Base-by-base conservation (phyloP, 2,113 vertebrate genomes). In the Microtus montanus region DNA sequence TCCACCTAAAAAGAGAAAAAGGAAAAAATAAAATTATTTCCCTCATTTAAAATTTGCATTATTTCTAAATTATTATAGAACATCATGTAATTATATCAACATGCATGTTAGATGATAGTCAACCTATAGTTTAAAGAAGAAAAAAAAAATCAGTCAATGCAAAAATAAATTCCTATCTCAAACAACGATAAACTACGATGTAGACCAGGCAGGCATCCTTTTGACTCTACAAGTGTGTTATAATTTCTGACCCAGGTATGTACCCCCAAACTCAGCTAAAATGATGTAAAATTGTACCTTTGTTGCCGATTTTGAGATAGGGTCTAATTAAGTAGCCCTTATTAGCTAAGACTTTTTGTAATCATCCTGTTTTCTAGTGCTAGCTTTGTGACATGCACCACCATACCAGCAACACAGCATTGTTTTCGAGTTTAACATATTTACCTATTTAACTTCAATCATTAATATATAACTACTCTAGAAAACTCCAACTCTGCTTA, bases 1-100 rank as follows among this genome's bases (percentile, higher is more conserved):
- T 99, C 99, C 99, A 99, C 99, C 99, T 99, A 98, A 97, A 87
- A 90, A 97, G 80, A 98, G 73, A 96, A 3, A 90, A 14, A 61
- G 10, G 61, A 63, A 26, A 78, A 90, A 86, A 44, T n/a, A 61
- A 74, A 33, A 90, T 97, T 95, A 96, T 91, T 93, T 82, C 49
- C 68, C 92, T 95, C 58, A 94, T 12, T 88, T 92, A 91, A 92
- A 96, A 94, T 90, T 87, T 73, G 91, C 85, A 80, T 73, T 78
- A 88, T 88, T 94, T 86, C 79, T 74, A 92, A 91, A 91, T 68
- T 95, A 87, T 83, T 93, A 22, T 7, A 83, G 35, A 64, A 78
- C 1, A 92, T 3, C 82, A 94, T 64, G 5, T 82, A 91, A 89
- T 41, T 61, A 17, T 68, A 30, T 9, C 87, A 95, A 82, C 80